Evolutionary conservation across 2,113 vertebrate genomes (phyloP), one percentile per base, ranked within the genome.

Genomic region (Esox niger): DNA sequence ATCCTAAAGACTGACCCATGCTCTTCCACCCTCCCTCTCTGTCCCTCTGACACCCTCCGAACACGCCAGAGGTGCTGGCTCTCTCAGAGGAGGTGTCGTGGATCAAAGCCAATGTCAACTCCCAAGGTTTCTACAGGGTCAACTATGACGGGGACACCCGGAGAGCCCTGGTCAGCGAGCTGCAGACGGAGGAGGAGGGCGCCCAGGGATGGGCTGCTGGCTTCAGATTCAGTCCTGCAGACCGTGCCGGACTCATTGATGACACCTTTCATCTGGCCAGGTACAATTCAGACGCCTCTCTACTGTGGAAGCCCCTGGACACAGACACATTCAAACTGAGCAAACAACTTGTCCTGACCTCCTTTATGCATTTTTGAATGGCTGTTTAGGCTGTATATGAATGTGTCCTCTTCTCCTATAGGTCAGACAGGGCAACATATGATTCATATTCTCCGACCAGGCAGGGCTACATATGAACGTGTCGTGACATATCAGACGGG

Each of bases 41-140:
- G 54, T 56, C 49, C 17, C 54, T 38, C 52, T 61, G 46, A 29
- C n/a, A n/a, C 23, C 43, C 43, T 33, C 35, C 7, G 5, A 38
- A 33, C 20, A 61, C 26, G 31, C 17, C 56, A 74, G 62, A 66
- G 55, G 2, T 56, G 27, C 64, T 74, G 6, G 57, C 57, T 54
- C 68, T 74, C 25, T 30, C 62, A 20, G n/a, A 56, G 33, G 56
- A 69, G 10, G 67, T 70, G 30, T 13, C 56, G 21, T 77, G 75
- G 75, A 64, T 77, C 62, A 73, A 77, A 56, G 75, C 62, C 25
- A 73, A 77, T 27, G 70, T 77, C 15, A 77, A 70, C 35, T 70
- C 67, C 62, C 66, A n/a, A 3, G 56, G 70, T 1, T 66, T 69
- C 67, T 78, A 73, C 66, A 73, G 76, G 62, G 76, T 78, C 55